A percentile compares a stretch with the other conserved stretches of the same genome.
Conservation (phyloP, 92 coral and sea anemone species). For the Zoanthus sansibaricus region DNA sequence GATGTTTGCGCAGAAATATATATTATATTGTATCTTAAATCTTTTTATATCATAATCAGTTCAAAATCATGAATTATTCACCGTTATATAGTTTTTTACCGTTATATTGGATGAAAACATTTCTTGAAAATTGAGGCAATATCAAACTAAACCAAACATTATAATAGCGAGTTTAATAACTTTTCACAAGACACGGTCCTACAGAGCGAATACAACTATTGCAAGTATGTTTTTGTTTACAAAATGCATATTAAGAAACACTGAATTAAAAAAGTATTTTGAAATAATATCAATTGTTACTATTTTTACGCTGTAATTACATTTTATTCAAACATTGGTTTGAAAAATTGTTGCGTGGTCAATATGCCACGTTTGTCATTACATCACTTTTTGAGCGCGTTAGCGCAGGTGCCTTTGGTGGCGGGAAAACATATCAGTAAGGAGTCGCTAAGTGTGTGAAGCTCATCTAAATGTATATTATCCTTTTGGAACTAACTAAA, state of each 20-base stretch:
- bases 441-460: neutral
- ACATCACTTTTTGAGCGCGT: too few relatives aligned
- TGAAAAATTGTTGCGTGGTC: neutral
- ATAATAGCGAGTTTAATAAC: neutral
- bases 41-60: neutral
- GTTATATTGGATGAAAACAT: neutral
- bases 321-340: neutral
- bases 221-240: neutral
- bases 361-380: neutral
- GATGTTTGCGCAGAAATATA: neutral
- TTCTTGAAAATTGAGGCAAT: neutral
- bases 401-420: neutral
- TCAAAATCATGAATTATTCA: neutral
- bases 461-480: too few relatives aligned
- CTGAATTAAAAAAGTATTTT: neutral
- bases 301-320: neutral
- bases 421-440: slow-evolving; percentile 3
- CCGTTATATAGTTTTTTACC: neutral
- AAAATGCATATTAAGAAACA: neutral
- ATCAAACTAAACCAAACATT: neutral
- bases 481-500: too few relatives aligned
- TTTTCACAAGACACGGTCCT: neutral
- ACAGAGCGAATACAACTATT: neutral
- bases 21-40: neutral
- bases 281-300: neutral